These are phyloP conservation scores for Solea solea DNA, from an alignment of 2,113 vertebrate genomes.

Conservation along the genomic window DNA sequence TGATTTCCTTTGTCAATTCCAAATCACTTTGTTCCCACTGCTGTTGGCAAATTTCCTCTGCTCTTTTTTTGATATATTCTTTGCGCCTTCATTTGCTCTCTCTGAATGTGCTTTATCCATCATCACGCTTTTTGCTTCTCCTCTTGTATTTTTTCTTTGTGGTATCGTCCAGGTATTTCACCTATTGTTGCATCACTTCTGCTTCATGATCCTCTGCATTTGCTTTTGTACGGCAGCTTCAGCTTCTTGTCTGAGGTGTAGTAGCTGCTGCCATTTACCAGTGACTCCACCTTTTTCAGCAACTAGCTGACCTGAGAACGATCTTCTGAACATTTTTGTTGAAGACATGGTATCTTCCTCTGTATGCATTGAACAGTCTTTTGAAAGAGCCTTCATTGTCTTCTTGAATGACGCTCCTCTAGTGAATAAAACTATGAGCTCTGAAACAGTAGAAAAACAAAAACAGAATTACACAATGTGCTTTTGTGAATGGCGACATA, in stretches of 20 bases:
- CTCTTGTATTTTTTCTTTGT: neutral
- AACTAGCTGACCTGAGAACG: conserved; percentile 51
- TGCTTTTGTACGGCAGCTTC: conserved; percentile 43
- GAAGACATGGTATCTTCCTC: conserved; percentile 48
- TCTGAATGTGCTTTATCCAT: neutral
- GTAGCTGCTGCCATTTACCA: conserved; percentile 45
- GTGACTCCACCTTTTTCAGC: conserved; percentile 25
- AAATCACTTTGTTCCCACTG: no score
- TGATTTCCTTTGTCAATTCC: no score
- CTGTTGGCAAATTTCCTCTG: no score
- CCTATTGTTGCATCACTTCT: conserved; percentile 34
- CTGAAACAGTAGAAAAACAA: neutral
- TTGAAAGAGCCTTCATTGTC: neutral
- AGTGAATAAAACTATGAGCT: conserved; percentile 61
- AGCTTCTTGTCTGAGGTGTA: conserved; percentile 43
- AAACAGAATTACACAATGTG: no score
- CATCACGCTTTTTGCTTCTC: neutral
- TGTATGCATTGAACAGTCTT: conserved; percentile 7
- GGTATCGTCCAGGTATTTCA: neutral
- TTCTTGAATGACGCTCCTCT: conserved; percentile 42
- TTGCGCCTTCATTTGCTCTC: no score
- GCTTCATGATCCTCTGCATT: conserved; percentile 35
- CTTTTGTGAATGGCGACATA: no score
- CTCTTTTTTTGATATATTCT: no score
- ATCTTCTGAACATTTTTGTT: conserved; percentile 36